Evolutionary conservation across 2,797 vertebrate genomes (phyloP).

Genomic region (Parauchenoglanis punctatus): DNA sequence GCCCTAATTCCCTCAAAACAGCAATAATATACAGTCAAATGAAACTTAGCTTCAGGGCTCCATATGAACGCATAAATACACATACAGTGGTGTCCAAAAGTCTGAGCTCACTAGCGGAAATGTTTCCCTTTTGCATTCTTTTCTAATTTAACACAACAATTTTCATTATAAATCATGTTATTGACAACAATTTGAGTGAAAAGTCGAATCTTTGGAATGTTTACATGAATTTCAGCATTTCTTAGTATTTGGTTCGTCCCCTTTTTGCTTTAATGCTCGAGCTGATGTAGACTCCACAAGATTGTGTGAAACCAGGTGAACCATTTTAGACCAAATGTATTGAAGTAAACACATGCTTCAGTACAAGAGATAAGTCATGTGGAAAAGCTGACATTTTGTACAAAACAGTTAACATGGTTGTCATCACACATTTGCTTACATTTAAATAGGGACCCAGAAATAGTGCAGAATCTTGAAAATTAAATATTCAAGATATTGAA

Average conservation of each 20-base stretch:
- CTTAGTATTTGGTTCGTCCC: neutral
- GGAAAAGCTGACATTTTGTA: neutral
- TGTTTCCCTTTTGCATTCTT: neutral
- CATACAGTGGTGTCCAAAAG: neutral
- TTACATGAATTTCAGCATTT: neutral
- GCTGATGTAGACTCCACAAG: neutral
- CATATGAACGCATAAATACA: neutral
- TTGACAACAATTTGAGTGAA: neutral
- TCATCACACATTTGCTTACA: neutral
- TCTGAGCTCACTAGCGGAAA: neutral
- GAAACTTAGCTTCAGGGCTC: neutral
- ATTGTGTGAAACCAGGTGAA: neutral
- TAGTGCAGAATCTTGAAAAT: neutral
- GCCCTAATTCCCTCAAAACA: conserved; percentile 1
- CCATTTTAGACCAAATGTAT: neutral
- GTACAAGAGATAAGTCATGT: neutral
- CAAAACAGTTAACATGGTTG: neutral
- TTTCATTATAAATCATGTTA: neutral
- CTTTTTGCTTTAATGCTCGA: neutral
- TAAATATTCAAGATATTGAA: neutral
- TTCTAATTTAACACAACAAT: neutral
- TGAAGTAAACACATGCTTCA: neutral
- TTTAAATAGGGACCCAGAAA: neutral
- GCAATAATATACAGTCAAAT: neutral
- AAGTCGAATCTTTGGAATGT: neutral